Percentiles rank a stretch among this genome's conserved stretches.
Conservation (phyloP, 1,140 invertebrate species). For the Achroia grisella region DNA sequence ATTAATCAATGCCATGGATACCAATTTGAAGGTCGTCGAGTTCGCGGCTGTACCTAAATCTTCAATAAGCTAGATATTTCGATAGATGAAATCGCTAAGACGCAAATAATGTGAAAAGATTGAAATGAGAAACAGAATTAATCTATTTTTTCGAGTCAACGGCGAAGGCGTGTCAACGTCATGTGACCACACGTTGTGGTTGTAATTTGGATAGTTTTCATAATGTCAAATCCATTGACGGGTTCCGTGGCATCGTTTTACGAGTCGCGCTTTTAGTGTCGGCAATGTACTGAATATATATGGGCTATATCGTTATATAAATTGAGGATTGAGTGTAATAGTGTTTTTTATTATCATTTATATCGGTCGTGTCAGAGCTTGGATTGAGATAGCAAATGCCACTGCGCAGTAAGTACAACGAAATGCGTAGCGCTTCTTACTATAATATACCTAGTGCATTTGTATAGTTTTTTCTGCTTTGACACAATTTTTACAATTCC, state of each 20-base stretch:
- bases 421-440: constrained; percentile 33
- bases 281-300: constrained; percentile 21
- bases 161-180: constrained; percentile 20
- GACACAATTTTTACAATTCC: not conserved
- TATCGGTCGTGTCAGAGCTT: constrained; percentile 44
- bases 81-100: constrained; percentile 5
- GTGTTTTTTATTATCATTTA: constrained; percentile 54
- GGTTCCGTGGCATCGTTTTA: constrained; percentile 11
- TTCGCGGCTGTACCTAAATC: constrained; percentile 31
- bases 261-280: constrained; percentile 9
- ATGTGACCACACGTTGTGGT: constrained; percentile 15
- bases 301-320: constrained; percentile 17
- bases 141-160: not conserved
- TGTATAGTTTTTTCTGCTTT: no score
- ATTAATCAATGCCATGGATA: constrained; percentile 64
- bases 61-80: constrained; percentile 14
- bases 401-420: constrained; percentile 48
- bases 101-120: constrained; percentile 8
- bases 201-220: constrained; percentile 5
- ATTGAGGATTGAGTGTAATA: constrained; percentile 28
- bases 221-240: constrained; percentile 9
- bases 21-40: constrained; percentile 47
- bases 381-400: constrained; percentile 47
- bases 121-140: not conserved
- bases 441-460: constrained; percentile 1